Base-by-base conservation (phyloP, 1,140 invertebrate genomes). In the Nasonia vitripennis region DNA sequence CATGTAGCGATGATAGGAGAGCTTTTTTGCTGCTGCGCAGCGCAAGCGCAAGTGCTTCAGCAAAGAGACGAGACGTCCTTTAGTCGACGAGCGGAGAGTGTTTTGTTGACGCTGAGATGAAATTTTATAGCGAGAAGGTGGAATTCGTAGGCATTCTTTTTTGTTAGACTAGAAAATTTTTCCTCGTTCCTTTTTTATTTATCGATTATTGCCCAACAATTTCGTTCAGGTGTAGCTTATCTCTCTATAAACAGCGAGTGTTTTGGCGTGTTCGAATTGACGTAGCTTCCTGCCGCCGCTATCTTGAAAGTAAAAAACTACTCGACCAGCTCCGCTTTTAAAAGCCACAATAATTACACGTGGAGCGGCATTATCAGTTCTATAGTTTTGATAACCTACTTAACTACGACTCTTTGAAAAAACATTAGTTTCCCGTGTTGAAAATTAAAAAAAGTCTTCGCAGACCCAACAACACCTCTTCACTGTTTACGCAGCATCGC, bases 221-320 rank as follows among this genome's bases (percentile, higher is more conserved):
- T 45, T 45, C 41, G 41, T 7, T 45, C 41, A 45, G 41, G 41
- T 45, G 41, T 5, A 67, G 20, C 17, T 67, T 11, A 11, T 17
- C 0, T 67, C 62, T 67, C 73, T 62, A 23, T 41, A n/a, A 67
- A 67, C 31, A 62, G 48, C 31, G 20, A 31, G 34, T 67, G 41
- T 83, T 48, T 77, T 12, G 48, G 27, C 34, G 5, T 81, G 27
- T 81, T 75, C 67, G 51, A 62, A 83, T 45, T 77, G 71, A 67
- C 81, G 74, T 83, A 83, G 81, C 67, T 83, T 67, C n/a, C 67
- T 67, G 75, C 73, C 37, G 73, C 27, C 9, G 74, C 67, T 83
- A 83, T 83, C 81, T 83, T 67, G 31, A 77, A 83, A 83, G 74
- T 41, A 68, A 83, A 83, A 77, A 83, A 34, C 73, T 83, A 77